A percentile compares a stretch with the other conserved stretches of the same genome.
Evolutionary conservation across 2,888 invertebrate genomes (phyloP).

Genomic region (Monopis laevigella): DNA sequence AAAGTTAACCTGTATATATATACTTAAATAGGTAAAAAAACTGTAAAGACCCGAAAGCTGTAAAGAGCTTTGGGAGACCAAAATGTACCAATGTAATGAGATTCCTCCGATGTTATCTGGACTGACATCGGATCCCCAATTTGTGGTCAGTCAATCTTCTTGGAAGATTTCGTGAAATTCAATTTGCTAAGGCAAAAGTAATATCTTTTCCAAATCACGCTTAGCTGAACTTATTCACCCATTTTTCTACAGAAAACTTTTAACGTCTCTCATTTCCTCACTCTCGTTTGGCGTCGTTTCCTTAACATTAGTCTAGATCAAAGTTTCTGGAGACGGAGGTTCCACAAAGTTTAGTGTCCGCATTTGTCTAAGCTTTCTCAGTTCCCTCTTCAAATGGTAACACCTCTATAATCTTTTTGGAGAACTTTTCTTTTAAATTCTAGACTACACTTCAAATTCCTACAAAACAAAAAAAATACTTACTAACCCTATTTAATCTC

Average conservation of each 20-base stretch:
- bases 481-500: not conserved
- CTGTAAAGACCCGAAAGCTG: no score
- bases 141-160: conserved; percentile 62
- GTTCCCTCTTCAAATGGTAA: not conserved
- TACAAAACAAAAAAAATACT: no score
- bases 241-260: conserved; percentile 10
- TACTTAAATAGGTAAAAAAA: no score
- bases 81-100: conserved; percentile 56
- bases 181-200: conserved; percentile 56
- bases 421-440: no score
- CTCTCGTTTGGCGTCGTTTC: conserved; percentile 10
- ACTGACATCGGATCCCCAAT: conserved; percentile 61
- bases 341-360: not conserved
- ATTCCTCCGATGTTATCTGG: conserved; percentile 58
- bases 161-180: conserved; percentile 48
- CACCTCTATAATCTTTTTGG: not conserved
- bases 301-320: conserved; percentile 8
- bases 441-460: no score
- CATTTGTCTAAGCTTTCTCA: conserved; percentile 5
- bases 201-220: conserved; percentile 5
- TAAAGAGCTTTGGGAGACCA: conserved; percentile 33
- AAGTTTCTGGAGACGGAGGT: conserved; percentile 3
- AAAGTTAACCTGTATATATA: no score
- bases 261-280: conserved; percentile 9
- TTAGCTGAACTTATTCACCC: conserved; percentile 6